Base-by-base conservation (phyloP, 2,797 vertebrate genomes). In the Paguma larvata region DNA sequence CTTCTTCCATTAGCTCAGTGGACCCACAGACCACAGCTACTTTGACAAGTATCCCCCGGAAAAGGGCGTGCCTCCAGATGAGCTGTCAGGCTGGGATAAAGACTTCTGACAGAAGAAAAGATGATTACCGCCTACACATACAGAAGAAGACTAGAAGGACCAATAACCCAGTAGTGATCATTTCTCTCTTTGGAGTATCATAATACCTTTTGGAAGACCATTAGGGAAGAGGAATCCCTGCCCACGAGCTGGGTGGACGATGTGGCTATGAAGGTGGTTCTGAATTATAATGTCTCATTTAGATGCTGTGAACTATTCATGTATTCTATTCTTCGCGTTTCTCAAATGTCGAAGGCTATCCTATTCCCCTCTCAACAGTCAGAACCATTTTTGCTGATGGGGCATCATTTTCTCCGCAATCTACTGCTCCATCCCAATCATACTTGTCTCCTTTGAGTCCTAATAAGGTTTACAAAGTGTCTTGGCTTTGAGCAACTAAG, bases 21-120 rank as follows among this genome's bases (percentile, higher is more conserved):
- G 99, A 53, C 99, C 99, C 0, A 99, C 99, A 48, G 99, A 99
- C 96, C 99, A 99, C 99, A 99, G 99, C 98, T 99, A 99, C 98
- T 99, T 99, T 79, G 99, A 99, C 98, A 99, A 95, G 95, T 99
- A 99, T 96, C 99, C 99, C 27, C 99, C 99, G 2, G 99, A 99
- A 93, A 99, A 99, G 19, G 99, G 99, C 82, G 98, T 98, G 21
- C 99, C 99, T 93, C 99, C 99, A 1, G 99, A 99, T 63, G 99
- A 99, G 98, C 98, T 99, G 89, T 99, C 99, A 5, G 99, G 99
- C 68, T 99, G 99, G 99, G 99, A 99, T 97, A 98, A 99, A 95
- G 99, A 99, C 98, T 99, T 99, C 98, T 99, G 98, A 99, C 65
- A 34, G 79, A 94, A 95, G 82, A 23, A 38, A 73, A 46, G 48